phyloP scores from a whole-genome alignment of 2,113 vertebrate species.

The Nannobrachium achirus region DNA sequence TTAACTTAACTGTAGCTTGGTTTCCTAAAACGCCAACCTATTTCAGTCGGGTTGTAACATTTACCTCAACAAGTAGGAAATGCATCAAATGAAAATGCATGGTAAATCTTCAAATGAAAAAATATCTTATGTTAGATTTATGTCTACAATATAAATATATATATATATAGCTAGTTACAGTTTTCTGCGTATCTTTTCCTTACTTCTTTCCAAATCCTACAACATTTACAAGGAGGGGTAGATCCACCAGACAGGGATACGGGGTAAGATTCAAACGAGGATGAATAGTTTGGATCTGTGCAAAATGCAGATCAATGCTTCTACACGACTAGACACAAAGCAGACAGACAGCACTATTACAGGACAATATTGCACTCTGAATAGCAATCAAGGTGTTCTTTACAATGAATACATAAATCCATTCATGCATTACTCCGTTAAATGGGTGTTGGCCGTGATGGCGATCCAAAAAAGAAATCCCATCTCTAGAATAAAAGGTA shows the following conservation, averaged over 20 bases:
- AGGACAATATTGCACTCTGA: constrained; percentile 65
- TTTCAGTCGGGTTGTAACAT: neutral
- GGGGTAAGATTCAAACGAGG: constrained; percentile 39
- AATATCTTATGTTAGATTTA: constrained; percentile 8
- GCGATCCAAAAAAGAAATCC: constrained; percentile 45
- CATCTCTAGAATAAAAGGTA: constrained; percentile 24
- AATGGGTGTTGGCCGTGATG: constrained; percentile 49
- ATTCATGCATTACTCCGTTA: constrained; percentile 63
- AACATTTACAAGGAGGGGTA: constrained; percentile 1
- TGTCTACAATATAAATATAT: constrained; percentile 32
- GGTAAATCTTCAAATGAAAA: constrained; percentile 14
- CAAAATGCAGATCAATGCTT: constrained; percentile 53
- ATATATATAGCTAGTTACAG: constrained; percentile 23
- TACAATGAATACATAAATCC: constrained; percentile 53
- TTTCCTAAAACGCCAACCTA: neutral
- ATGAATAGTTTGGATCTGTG: constrained; percentile 42
- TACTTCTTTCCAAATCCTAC: constrained; percentile 1
- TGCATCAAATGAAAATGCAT: constrained; percentile 3
- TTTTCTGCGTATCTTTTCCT: constrained; percentile 5
- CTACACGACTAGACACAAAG: constrained; percentile 35
- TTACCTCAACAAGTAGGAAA: neutral
- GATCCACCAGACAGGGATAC: constrained; percentile 13
- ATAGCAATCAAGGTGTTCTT: constrained; percentile 26
- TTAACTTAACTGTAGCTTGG: neutral
- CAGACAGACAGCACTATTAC: constrained; percentile 32